Conservation (phyloP, 2,888 invertebrate species). For the Drosophila glabriapex region DNA sequence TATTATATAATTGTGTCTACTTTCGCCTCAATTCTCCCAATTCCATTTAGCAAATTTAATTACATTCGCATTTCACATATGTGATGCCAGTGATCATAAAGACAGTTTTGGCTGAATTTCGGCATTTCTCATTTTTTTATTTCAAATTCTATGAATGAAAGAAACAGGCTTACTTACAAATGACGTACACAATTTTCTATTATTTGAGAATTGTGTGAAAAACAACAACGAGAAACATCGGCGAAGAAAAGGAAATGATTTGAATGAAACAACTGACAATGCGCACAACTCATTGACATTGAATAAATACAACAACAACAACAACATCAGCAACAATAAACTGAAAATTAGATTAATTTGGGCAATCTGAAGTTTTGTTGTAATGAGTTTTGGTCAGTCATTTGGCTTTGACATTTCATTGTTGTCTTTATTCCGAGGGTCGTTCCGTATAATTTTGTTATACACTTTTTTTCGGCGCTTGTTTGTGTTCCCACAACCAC, state of each 20-base stretch:
- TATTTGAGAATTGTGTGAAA: slow-evolving; percentile 75
- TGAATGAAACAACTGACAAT: slow-evolving; percentile 58
- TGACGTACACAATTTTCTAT: slow-evolving; percentile 70
- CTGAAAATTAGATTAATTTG: slow-evolving; percentile 82
- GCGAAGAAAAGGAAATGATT: slow-evolving; percentile 45
- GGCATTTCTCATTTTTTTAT: slow-evolving; percentile 27
- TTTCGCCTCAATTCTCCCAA: not conserved
- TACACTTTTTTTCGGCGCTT: slow-evolving; percentile 15
- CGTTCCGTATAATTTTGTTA: slow-evolving; percentile 42
- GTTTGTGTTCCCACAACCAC: slow-evolving; percentile 8
- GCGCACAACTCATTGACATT: slow-evolving; percentile 75
- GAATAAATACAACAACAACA: slow-evolving; percentile 54
- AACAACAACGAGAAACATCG: slow-evolving; percentile 23
- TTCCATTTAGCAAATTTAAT: not conserved
- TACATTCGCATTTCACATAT: slow-evolving; percentile 7
- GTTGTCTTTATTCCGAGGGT: slow-evolving; percentile 70
- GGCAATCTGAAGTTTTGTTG: slow-evolving; percentile 81
- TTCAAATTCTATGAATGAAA: slow-evolving; percentile 31
- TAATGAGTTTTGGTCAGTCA: slow-evolving; percentile 80
- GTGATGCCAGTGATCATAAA: not conserved
- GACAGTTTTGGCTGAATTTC: slow-evolving; percentile 16
- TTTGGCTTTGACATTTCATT: slow-evolving; percentile 76
- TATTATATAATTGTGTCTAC: not conserved
- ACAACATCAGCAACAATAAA: slow-evolving; percentile 44
- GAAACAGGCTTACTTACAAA: slow-evolving; percentile 49